Conservation (phyloP, 2,113 vertebrate genomes). For the Hylia prasina region DNA sequence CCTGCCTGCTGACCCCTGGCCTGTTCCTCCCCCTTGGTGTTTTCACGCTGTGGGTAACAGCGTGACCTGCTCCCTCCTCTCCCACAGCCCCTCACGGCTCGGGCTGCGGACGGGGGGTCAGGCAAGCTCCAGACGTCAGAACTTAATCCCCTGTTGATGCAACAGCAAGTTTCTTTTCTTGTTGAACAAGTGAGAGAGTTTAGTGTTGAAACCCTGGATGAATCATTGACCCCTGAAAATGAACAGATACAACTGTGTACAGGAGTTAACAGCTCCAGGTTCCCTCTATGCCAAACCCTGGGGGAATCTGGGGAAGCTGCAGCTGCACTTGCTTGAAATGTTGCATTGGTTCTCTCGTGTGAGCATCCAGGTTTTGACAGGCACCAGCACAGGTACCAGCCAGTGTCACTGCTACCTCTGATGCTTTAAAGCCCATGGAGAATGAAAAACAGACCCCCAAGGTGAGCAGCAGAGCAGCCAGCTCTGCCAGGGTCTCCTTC, state of each 20-base stretch:
- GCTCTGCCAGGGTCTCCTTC: background rate
- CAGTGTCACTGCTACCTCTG: background rate
- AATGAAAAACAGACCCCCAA: background rate
- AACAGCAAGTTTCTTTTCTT: conserved; percentile 23
- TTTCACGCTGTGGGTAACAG: background rate
- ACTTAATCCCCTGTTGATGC: conserved; percentile 36
- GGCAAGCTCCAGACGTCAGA: background rate
- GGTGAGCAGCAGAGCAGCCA: background rate
- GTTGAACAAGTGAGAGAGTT: background rate
- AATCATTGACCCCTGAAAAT: background rate
- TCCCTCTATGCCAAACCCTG: background rate
- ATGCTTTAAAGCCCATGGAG: background rate
- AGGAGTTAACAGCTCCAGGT: background rate
- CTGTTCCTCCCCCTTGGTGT: background rate
- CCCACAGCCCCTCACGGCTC: background rate
- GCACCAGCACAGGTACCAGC: background rate
- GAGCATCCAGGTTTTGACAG: background rate
- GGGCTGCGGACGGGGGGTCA: accelerated
- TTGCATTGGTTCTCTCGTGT: accelerated
- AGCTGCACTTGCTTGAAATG: background rate
- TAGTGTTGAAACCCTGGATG: background rate
- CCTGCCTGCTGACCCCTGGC: background rate
- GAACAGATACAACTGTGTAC: background rate
- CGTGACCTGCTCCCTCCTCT: background rate
- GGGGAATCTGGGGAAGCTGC: background rate